A percentile compares a stretch with the other conserved stretches of the same genome.
These are phyloP conservation scores for Drosophila arawakana DNA, from an alignment of 1,140 invertebrate species.

Conservation along the genomic window DNA sequence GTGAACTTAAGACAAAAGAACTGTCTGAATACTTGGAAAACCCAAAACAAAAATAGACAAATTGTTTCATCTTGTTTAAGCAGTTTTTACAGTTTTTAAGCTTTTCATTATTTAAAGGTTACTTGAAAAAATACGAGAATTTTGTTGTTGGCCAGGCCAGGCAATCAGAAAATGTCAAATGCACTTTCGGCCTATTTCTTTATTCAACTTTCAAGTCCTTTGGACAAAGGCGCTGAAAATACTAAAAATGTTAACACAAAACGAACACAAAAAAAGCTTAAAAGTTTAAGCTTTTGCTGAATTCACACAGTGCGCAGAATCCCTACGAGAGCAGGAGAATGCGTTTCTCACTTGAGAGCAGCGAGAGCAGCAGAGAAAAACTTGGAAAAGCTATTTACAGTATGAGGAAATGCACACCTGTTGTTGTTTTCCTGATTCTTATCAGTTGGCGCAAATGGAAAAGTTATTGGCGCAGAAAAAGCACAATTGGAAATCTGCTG, in stretches of 20 bases:
- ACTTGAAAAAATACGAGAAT: slow-evolving; percentile 47
- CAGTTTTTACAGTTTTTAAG: background rate
- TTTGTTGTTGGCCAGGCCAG: slow-evolving; percentile 42
- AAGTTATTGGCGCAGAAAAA: background rate
- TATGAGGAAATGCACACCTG: slow-evolving; percentile 51
- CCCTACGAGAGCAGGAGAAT: slow-evolving; percentile 5
- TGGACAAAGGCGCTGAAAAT: slow-evolving; percentile 71
- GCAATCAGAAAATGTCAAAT: slow-evolving; percentile 72
- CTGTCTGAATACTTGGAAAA: slow-evolving; percentile 1
- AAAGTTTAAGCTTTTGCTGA: slow-evolving; percentile 57
- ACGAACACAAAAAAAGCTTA: slow-evolving; percentile 38
- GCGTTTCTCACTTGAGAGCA: background rate
- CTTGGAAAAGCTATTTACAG: background rate
- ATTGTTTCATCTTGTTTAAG: background rate
- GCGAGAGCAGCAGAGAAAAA: background rate
- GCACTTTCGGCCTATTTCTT: slow-evolving; percentile 36
- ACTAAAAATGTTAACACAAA: slow-evolving; percentile 55
- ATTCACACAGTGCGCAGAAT: slow-evolving; percentile 67
- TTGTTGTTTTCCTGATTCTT: slow-evolving; percentile 58
- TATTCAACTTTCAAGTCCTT: slow-evolving; percentile 47
- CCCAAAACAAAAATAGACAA: background rate
- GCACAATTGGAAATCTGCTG: background rate
- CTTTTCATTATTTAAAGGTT: background rate
- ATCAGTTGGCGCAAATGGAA: slow-evolving; percentile 49
- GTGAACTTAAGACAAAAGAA: background rate